Evolutionary conservation across 2,113 vertebrate genomes (phyloP).

Genomic region (Pantherophis guttatus): DNA sequence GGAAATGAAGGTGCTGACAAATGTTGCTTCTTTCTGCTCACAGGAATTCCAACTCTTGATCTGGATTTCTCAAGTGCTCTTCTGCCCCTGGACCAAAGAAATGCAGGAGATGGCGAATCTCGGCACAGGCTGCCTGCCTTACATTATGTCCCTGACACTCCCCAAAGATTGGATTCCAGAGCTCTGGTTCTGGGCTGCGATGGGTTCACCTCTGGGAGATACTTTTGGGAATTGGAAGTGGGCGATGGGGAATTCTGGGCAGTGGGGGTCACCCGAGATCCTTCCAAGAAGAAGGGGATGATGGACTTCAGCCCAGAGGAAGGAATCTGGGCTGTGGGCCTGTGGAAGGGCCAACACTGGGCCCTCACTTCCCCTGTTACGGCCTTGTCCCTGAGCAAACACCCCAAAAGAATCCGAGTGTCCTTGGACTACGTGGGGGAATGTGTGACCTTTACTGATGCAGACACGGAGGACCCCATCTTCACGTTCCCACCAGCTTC

Average conservation of each 20-base stretch:
- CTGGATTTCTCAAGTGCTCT: constrained; percentile 62
- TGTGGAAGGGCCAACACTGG: constrained; percentile 66
- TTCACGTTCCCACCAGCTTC: constrained; percentile 73
- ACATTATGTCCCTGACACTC: constrained; percentile 44
- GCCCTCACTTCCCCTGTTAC: constrained; percentile 65
- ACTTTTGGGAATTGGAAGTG: constrained; percentile 78
- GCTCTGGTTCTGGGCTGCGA: constrained; percentile 71
- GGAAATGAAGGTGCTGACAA: neutral
- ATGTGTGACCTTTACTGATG: constrained; percentile 77
- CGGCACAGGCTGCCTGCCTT: constrained; percentile 50
- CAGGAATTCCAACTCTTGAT: constrained; percentile 61
- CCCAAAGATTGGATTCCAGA: constrained; percentile 65
- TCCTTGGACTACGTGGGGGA: constrained; percentile 78
- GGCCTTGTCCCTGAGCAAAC: constrained; percentile 58
- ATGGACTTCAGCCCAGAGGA: constrained; percentile 72
- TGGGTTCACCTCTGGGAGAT: constrained; percentile 63
- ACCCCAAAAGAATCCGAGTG: constrained; percentile 71
- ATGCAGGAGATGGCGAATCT: constrained; percentile 53
- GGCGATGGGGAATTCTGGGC: constrained; percentile 74
- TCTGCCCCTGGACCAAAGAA: constrained; percentile 67
- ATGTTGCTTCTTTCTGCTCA: neutral
- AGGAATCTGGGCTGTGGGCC: constrained; percentile 73
- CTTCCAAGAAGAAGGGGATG: constrained; percentile 72
- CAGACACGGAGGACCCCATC: constrained; percentile 71
- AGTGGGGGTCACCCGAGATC: constrained; percentile 69